Evolutionary conservation across 2,797 vertebrate genomes (phyloP), one percentile per base, ranked within the genome.

Genomic region (Hippocampus kuda): DNA sequence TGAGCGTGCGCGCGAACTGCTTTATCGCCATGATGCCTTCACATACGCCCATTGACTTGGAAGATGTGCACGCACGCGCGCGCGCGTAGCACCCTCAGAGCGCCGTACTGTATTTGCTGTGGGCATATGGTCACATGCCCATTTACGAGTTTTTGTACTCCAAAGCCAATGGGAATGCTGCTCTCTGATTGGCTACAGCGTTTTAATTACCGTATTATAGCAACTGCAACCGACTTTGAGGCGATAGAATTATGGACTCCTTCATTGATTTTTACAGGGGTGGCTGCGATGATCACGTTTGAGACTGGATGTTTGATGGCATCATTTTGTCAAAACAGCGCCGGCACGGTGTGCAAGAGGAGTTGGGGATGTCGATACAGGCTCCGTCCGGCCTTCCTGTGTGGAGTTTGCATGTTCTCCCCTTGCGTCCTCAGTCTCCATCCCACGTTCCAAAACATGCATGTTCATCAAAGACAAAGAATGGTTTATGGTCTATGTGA

Each of bases 1-100:
- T 54, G 80, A 27, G 68, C 57, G 68, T 26, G 70, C 18, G 77
- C 70, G 75, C 61, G 75, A 46, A 65, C 70, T 81, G 79, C 76
- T 85, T 81, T 61, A 61, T 84, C 84, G 87, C 87, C 87, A 88
- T 88, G 84, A 88, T 86, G 83, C 87, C 77, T 83, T 79, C 77
- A 88, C 84, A 87, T 83, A 83, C 85, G 84, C 85, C 87, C 85
- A 86, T 88, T 86, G 73, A 83, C 73, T 75, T 73, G 53, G 74
- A 66, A 65, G 57, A 75, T 62, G 69, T 57, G 75, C 71, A 73
- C 68, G 68, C 67, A 49, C 34, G 5, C 27, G 70, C 20, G 30
- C 38, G 22, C 67, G 53, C 48, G 30, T 22, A 4, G 2, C 46
- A 67, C 22, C 60, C 59, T 61, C 57, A 7, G 53, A 56, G 13